phyloP scores from a whole-genome alignment of 2,113 vertebrate genomes.

The Alethe castanea region DNA sequence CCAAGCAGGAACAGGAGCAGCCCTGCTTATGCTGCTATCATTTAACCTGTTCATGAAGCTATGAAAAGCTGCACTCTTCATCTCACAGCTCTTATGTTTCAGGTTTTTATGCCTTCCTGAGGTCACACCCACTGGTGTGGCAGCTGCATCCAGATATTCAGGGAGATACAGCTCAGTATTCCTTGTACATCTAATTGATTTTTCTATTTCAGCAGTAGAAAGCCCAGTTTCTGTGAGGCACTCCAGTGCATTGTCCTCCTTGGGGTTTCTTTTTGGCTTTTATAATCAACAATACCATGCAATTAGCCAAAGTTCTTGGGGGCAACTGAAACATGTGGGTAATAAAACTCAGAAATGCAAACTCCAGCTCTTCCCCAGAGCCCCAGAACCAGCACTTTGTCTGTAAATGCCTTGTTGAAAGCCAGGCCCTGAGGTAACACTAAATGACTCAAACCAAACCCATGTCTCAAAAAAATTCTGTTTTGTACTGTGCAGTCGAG shows the following conservation, averaged over 20 bases:
- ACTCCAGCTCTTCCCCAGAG: not conserved
- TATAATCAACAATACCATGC: not conserved
- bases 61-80: not conserved
- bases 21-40: not conserved
- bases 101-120: not conserved
- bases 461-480: not conserved
- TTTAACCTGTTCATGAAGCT: not conserved
- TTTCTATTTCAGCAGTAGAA: not conserved
- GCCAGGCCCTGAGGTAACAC: not conserved
- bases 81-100: not conserved
- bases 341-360: constrained; percentile 11
- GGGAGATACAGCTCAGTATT: not conserved
- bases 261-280: not conserved
- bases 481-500: not conserved
- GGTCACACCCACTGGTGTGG: fast-evolving
- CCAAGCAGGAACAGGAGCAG: not conserved
- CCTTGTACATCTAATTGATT: not conserved
- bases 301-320: constrained; percentile 11
- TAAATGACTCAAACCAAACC: not conserved
- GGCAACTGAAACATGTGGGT: not conserved
- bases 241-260: not conserved
- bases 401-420: not conserved
- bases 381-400: not conserved
- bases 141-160: not conserved
- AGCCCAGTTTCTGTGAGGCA: not conserved